These are phyloP conservation scores for Calliphora vomitoria DNA, from an alignment of 2,888 invertebrate species.

Conservation along the genomic window DNA sequence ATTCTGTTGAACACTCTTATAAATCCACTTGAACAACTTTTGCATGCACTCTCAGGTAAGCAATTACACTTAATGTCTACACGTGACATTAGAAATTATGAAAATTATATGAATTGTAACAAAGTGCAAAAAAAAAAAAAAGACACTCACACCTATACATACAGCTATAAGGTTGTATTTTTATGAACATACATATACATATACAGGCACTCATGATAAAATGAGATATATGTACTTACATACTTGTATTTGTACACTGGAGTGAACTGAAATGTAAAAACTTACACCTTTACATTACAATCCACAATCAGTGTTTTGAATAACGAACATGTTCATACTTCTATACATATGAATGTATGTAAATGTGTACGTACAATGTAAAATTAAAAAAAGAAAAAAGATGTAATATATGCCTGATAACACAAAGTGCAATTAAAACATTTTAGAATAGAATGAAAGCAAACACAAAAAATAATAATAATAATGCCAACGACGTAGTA, in stretches of 20 bases:
- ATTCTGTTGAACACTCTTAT: constrained; percentile 60
- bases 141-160: not conserved
- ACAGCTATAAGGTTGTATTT: not conserved
- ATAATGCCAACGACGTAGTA: not conserved
- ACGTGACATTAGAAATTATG: constrained; percentile 74
- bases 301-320: constrained; percentile 29
- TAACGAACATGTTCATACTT: constrained; percentile 29
- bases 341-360: not conserved
- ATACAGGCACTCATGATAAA: not conserved
- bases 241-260: constrained; percentile 54
- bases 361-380: not conserved
- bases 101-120: constrained; percentile 71
- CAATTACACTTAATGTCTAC: constrained; percentile 74
- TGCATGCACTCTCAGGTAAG: constrained; percentile 68
- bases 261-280: constrained; percentile 68
- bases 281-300: constrained; percentile 52
- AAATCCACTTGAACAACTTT: constrained; percentile 68
- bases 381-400: constrained; percentile 8
- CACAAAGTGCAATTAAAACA: constrained; percentile 72
- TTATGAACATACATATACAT: not conserved
- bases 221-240: not conserved
- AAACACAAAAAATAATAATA: constrained; percentile 15
- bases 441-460: constrained; percentile 42
- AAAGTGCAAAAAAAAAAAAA: constrained; percentile 48
- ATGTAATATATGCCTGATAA: constrained; percentile 56